Conservation (phyloP, 2,888 invertebrate genomes). For the Trilocha varians region DNA sequence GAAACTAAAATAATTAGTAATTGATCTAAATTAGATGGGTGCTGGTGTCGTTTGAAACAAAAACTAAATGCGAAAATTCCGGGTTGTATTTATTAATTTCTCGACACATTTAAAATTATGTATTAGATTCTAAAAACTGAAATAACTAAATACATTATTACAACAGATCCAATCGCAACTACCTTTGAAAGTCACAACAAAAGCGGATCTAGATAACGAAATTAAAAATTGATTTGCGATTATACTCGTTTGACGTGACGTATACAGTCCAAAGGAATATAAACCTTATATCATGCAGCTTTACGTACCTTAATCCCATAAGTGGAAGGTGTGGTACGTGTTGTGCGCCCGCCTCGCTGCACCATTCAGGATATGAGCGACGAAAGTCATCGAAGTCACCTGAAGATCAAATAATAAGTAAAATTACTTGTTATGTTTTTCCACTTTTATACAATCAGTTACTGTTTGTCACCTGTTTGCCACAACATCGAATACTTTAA, state of each 20-base stretch:
- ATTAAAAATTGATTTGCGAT: slow-evolving; percentile 6
- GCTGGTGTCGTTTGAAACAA: no score
- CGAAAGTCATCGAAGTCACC: slow-evolving; percentile 91
- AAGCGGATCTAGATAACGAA: slow-evolving; percentile 4
- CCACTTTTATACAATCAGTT: no score
- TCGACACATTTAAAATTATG: no score
- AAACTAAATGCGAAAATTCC: no score
- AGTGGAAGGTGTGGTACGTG: slow-evolving; percentile 72
- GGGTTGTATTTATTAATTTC: no score
- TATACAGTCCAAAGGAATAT: background rate
- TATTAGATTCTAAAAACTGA: no score
- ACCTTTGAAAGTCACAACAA: slow-evolving; percentile 5
- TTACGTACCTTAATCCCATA: slow-evolving; percentile 66
- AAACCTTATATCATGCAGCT: background rate
- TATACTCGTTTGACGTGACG: background rate
- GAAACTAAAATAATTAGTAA: no score
- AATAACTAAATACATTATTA: no score
- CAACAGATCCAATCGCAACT: slow-evolving; percentile 3
- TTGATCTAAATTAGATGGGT: no score
- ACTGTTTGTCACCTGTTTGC: no score
- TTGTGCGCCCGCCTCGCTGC: slow-evolving; percentile 83
- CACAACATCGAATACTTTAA: no score
- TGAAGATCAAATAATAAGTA: slow-evolving; percentile 69
- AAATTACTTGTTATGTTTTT: no score
- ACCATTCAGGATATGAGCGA: slow-evolving; percentile 91